These are phyloP conservation scores for Dipus sagitta DNA, from an alignment of 2,797 vertebrate genomes.

Conservation along the genomic window DNA sequence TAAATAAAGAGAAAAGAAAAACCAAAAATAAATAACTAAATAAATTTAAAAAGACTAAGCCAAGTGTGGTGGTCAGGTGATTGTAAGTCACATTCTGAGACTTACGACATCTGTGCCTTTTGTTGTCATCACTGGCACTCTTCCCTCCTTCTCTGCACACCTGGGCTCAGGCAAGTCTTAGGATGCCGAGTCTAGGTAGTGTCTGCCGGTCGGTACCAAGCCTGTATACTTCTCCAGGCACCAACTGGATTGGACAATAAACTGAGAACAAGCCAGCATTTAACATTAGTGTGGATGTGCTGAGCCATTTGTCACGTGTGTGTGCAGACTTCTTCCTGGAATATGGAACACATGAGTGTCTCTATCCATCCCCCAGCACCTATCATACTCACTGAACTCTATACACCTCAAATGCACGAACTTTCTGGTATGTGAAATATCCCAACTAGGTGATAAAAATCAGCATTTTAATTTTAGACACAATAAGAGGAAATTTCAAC, in stretches of 20 bases:
- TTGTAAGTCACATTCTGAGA: no score
- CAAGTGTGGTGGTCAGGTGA: no score
- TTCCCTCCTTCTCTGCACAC: not conserved
- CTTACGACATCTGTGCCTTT: no score
- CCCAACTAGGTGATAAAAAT: not conserved
- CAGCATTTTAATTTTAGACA: slow-evolving; percentile 7
- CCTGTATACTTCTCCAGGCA: not conserved
- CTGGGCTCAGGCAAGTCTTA: no score
- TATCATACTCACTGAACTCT: not conserved
- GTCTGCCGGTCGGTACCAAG: not conserved
- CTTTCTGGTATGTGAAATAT: not conserved
- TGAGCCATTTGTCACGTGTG: not conserved
- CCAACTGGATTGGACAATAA: not conserved
- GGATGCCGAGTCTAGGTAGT: not conserved
- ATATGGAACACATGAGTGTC: no score
- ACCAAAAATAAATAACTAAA: no score
- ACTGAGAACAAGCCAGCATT: not conserved
- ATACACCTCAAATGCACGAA: not conserved
- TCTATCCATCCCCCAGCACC: no score
- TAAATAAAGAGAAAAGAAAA: no score
- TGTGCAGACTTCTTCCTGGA: not conserved
- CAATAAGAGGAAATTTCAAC: not conserved
- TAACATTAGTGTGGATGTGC: not conserved
- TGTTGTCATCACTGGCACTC: not conserved
- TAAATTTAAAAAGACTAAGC: no score